Evolutionary conservation across 2,888 invertebrate genomes (phyloP), one percentile per base, ranked within the genome.

Genomic region (Watsonalla binaria): DNA sequence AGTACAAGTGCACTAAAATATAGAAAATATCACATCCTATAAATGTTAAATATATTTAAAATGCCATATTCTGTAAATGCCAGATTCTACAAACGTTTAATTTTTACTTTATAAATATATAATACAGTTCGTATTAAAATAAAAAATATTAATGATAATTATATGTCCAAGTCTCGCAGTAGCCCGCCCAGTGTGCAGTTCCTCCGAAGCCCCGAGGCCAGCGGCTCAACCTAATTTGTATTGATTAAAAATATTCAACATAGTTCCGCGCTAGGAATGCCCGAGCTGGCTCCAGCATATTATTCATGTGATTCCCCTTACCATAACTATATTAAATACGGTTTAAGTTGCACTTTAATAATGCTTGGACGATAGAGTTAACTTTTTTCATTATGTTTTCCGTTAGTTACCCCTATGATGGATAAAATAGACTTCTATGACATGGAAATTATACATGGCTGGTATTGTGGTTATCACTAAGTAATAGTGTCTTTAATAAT

Each of bases 171-270:
- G 11, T 6, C 2, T 6, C 5, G 5, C 13, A 49, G 15, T 14
- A 39, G 5, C 37, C 5, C 9, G 51, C 60, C 35, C 76, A 70
- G 61, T 62, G 79, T 74, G 77, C 72, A 65, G 58, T 61, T 60
- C 60, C 65, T 63, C 72, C 76, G 59, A 56, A 67, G 76, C 78
- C 81, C 84, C 79, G 76, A 69, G 81, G 80, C 78, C 65, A 71
- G 71, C 66, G 68, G 73, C 73, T 79, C 80, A 78, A 90, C 89
- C 88, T 90, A 90, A 91, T 90, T 90, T 90, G 86, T 90, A 90
- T 90, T 91, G 91, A 91, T 91, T 91, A 91, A 91, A 91, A 91
- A 91, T 91, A 90, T 89, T 91, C 84, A 80, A 82, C 89, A 91
- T 90, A 90, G 89, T 90, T 90, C 70, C 60, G 68, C 66, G 67